Evolutionary conservation across 1,140 invertebrate species (phyloP), one percentile per base, ranked within the genome.

Genomic region (Pseudachorutes palmiensis): DNA sequence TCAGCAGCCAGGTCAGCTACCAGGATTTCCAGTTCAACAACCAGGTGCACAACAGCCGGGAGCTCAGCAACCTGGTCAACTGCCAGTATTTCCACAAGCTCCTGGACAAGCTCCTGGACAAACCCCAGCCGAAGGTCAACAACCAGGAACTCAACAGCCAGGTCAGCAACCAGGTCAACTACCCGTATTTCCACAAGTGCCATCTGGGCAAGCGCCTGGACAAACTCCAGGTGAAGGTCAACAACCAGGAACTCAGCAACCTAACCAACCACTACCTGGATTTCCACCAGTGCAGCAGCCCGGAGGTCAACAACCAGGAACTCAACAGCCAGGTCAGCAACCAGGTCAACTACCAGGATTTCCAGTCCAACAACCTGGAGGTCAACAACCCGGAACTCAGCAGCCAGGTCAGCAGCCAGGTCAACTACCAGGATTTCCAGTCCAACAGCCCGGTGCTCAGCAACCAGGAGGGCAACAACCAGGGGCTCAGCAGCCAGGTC

Each of bases 81-180:
- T 29, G 12, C 59, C 59, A 61, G 24, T 29, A 14, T 19, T 33
- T 30, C 51, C 51, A 61, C 59, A 61, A 22, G 9, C 22, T 61
- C 59, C 59, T n/a, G n/a, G n/a, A 28, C 55, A 9, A 57, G 12
- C 22, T 28, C 55, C 55, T 9, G 55, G 55, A 57, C n/a, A 57
- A 45, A 45, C 9, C 63, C 63, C 19, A 30, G n/a, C 3, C n/a
- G 12, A 30, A 49, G 51, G 58, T 26, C 57, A 59, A 24, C 58
- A 31, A 22, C 29, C 31, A 30, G n/a, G n/a, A n/a, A n/a, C n/a
- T n/a, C n/a, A n/a, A n/a, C n/a, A n/a, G n/a, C n/a, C n/a, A n/a
- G n/a, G n/a, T n/a, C n/a, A 64, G n/a, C 31, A 64, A 29, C 22
- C 28, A 60, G 36, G 41, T n/a, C 61, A 45, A 61, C 65, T 3